Conservation (phyloP, 2,888 invertebrate genomes). For the Carpatolechia fugitivella region DNA sequence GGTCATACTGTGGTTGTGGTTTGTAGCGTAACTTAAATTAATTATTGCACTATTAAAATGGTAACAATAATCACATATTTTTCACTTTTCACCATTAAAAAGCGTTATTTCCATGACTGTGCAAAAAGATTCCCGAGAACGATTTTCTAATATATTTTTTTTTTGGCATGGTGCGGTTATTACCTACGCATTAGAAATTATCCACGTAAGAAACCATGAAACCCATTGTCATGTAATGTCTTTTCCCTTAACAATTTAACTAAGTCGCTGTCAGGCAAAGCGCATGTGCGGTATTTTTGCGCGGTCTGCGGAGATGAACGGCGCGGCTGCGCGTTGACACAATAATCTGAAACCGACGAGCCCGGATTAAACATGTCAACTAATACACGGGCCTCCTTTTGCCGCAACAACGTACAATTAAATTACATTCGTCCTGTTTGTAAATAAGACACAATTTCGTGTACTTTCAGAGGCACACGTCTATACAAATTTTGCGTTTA, state of each 20-base stretch:
- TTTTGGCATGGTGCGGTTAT: no score
- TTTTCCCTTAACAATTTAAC: background rate
- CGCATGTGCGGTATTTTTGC: slow-evolving; percentile 42
- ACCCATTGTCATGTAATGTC: background rate
- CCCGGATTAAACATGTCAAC: slow-evolving; percentile 63
- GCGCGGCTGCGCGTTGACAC: slow-evolving; percentile 55
- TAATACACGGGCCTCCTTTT: slow-evolving; percentile 36
- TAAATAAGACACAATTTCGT: background rate
- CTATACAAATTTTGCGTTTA: no score
- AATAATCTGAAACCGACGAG: slow-evolving; percentile 63
- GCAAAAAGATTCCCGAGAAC: no score
- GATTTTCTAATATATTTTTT: no score
- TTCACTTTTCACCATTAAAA: no score
- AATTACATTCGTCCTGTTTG: background rate
- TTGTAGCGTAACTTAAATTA: no score
- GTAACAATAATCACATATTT: no score
- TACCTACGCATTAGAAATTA: no score
- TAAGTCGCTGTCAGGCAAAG: background rate
- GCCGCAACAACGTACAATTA: slow-evolving; percentile 1
- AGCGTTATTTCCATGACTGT: no score
- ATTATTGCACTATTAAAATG: no score
- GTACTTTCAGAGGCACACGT: no score
- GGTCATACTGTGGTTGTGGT: background rate
- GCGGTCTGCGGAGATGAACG: slow-evolving; percentile 64
- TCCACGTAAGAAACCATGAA: no score